Evolutionary conservation across 2,888 invertebrate species (phyloP).

Genomic region (Pasiphila rectangulata): DNA sequence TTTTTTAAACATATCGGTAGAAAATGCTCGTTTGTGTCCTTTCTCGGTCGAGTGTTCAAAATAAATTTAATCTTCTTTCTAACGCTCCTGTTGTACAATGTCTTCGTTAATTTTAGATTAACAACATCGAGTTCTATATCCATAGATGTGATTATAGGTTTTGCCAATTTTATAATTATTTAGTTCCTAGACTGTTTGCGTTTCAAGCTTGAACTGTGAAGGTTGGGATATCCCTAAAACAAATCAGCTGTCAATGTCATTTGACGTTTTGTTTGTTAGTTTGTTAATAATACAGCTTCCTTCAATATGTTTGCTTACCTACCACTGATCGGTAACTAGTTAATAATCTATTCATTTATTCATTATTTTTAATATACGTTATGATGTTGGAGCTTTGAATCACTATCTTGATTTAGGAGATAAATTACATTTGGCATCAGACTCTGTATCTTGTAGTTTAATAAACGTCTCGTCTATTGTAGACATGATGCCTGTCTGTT

Average conservation of each 20-base stretch:
- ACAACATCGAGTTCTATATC: neutral
- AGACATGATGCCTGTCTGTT: constrained; percentile 31
- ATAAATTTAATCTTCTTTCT: too few relatives aligned
- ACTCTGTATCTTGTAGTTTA: constrained; percentile 25
- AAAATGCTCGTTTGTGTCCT: too few relatives aligned
- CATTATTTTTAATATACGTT: too few relatives aligned
- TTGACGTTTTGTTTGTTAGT: constrained; percentile 17
- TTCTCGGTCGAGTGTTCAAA: too few relatives aligned
- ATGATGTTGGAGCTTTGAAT: too few relatives aligned
- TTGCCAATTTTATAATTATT: too few relatives aligned
- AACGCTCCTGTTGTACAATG: too few relatives aligned
- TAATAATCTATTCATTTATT: neutral
- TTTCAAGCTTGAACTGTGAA: constrained; percentile 3
- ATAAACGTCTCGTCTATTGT: constrained; percentile 34
- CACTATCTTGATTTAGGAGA: neutral
- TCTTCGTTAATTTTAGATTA: neutral
- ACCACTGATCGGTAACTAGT: neutral
- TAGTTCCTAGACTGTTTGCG: too few relatives aligned
- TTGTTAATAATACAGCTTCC: neutral
- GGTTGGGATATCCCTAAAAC: constrained; percentile 19
- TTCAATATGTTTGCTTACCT: neutral
- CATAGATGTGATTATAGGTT: too few relatives aligned
- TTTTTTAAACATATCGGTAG: neutral
- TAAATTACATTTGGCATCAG: constrained; percentile 36
- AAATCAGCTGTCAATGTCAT: constrained; percentile 15